phyloP scores from a whole-genome alignment of 2,888 invertebrate species.

The Agrotis ipsilon region DNA sequence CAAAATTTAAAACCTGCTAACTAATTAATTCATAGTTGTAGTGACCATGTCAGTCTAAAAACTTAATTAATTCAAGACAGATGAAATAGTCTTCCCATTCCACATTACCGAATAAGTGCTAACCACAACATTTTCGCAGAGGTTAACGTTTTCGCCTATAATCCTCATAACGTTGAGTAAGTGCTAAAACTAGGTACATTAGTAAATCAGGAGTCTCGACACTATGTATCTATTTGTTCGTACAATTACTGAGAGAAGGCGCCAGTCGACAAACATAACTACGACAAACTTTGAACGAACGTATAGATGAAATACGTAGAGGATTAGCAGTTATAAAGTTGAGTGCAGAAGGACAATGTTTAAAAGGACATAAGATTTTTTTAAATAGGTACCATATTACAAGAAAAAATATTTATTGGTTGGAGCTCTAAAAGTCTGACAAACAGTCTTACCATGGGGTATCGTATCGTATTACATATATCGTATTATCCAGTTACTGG shows the following conservation, averaged over 20 bases:
- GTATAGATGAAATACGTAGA: constrained; percentile 45
- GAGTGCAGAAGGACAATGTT: constrained; percentile 17
- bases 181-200: constrained; percentile 88
- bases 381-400: too few species aligned
- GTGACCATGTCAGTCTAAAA: too few species aligned
- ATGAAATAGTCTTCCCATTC: background rate
- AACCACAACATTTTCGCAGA: constrained; percentile 26
- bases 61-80: background rate
- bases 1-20: too few species aligned
- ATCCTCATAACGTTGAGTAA: constrained; percentile 73
- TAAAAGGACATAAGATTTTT: too few species aligned
- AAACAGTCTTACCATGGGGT: too few species aligned
- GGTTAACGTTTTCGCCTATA: constrained; percentile 53
- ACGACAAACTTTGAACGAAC: constrained; percentile 72
- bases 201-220: constrained; percentile 85
- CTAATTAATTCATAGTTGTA: background rate
- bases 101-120: constrained; percentile 4
- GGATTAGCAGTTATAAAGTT: constrained; percentile 17
- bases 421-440: too few species aligned
- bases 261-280: constrained; percentile 87
- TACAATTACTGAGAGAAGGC: constrained; percentile 87
- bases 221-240: constrained; percentile 82
- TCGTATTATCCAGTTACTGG: too few species aligned
- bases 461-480: too few species aligned
- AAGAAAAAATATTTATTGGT: too few species aligned